Percentiles rank a stretch among this genome's conserved stretches.
Evolutionary conservation across 2,113 vertebrate genomes (phyloP).

Genomic region (Tapirus terrestris): DNA sequence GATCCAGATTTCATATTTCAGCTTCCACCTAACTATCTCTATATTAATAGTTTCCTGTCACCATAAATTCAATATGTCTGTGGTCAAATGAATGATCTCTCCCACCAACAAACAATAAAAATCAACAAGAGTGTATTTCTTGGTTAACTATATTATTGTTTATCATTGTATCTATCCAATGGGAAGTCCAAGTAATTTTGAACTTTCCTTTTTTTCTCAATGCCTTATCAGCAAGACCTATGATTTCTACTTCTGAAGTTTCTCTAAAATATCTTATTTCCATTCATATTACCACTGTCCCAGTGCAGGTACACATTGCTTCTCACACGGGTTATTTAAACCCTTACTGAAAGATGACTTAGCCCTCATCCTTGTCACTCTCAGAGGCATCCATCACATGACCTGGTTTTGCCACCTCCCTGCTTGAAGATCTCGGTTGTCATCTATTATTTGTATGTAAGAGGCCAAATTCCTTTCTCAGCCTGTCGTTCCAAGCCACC

Average conservation of each 20-base stretch:
- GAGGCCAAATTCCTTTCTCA: not conserved
- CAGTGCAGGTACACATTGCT: too few species aligned
- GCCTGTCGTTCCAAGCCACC: not conserved
- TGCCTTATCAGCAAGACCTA: not conserved
- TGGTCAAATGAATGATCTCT: not conserved
- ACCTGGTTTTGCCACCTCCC: too few species aligned
- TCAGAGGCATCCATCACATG: not conserved
- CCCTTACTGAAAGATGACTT: not conserved
- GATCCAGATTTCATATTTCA: not conserved
- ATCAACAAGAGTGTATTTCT: not conserved
- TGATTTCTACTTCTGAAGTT: not conserved
- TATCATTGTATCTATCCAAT: not conserved
- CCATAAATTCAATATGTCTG: not conserved
- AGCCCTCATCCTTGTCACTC: not conserved
- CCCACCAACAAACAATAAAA: not conserved
- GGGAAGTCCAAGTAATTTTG: not conserved
- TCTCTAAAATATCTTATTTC: not conserved
- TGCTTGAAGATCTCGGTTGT: not conserved
- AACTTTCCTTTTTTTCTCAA: not conserved
- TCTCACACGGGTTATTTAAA: not conserved
- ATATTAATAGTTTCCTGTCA: not conserved
- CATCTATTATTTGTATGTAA: not conserved
- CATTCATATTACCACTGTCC: not conserved
- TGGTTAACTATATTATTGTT: not conserved
- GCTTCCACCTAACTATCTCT: not conserved